Evolutionary conservation across 1,140 invertebrate species (phyloP), one percentile per base, ranked within the genome.

Genomic region (Acyrthosiphon pisum): DNA sequence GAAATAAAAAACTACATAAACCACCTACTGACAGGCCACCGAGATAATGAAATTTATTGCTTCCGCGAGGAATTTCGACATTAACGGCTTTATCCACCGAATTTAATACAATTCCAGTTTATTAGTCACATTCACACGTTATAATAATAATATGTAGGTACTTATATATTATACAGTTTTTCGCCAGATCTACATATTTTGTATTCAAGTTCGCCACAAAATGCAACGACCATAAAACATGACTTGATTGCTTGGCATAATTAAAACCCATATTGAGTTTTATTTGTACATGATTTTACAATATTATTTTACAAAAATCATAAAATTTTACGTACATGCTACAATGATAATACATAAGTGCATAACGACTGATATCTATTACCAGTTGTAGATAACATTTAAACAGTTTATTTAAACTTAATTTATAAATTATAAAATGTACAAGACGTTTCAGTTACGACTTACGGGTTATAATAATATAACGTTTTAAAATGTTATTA

Each of bases 1-100:
- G 41, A 89, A 76, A 76, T 76, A 76, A 89, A 89, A 87, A 88
- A 89, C 35, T 23, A 89, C 88, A 89, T 56, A 89, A 89, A 89
- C 53, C 50, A 89, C 88, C 88, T 56, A 89, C 88, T 89, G 88
- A 56, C 88, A 89, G 53, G 53, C 50, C 50, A 23, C 88, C 11
- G 22, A 56, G 48, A 89, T 89, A 56, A 35, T 56, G 88, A 26
- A 89, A 89, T 56, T 89, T 56, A 89, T 89, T 89, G 37, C 50
- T 26, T 35, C 22, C 35, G 20, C 37, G 50, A 89, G 50, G 88
- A 56, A 89, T 89, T 89, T 56, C 14, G 50, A 56, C 88, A 56
- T 89, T 89, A 89, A 89, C 56, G 88, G 35, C 48, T 89, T 56
- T 56, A 89, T 89, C 26, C 23, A 26, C 48, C 23, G 50, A 26